These are phyloP conservation scores for Melieria crassipennis DNA, from an alignment of 2,888 invertebrate genomes.

Conservation along the genomic window DNA sequence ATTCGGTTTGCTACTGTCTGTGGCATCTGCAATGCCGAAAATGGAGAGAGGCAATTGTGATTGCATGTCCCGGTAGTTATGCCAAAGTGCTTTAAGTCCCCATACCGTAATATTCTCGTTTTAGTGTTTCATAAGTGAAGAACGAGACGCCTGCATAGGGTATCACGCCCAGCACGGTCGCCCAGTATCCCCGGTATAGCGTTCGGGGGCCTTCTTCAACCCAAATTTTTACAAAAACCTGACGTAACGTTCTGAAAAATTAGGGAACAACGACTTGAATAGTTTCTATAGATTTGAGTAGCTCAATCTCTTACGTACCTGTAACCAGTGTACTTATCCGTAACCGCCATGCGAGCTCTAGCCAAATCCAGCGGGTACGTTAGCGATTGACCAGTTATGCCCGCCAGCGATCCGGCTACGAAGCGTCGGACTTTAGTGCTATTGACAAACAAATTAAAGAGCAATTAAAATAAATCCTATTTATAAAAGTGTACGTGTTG, in stretches of 20 bases:
- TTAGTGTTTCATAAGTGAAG: conserved; percentile 95
- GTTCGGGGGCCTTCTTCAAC: conserved; percentile 79
- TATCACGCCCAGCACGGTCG: conserved; percentile 92
- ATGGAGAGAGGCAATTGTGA: no score
- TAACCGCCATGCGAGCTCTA: conserved; percentile 96
- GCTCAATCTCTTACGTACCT: conserved; percentile 56
- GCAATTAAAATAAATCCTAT: not conserved
- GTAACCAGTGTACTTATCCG: conserved; percentile 78
- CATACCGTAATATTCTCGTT: conserved; percentile 78
- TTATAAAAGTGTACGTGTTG: conserved; percentile 22
- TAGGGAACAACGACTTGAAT: not conserved
- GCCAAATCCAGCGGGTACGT: conserved; percentile 98
- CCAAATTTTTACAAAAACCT: conserved; percentile 77
- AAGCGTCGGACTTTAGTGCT: conserved; percentile 68
- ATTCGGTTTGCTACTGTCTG: conserved; percentile 66
- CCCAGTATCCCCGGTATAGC: conserved; percentile 86
- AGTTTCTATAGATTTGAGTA: conserved; percentile 3
- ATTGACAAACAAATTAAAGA: not conserved
- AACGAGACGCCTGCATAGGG: conserved; percentile 98
- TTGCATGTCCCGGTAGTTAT: no score
- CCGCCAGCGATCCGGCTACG: conserved; percentile 93
- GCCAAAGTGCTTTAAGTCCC: not conserved
- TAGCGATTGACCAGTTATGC: conserved; percentile 90
- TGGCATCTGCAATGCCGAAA: conserved; percentile 58
- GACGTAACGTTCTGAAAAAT: conserved; percentile 63